Base-by-base conservation (phyloP, 2,113 vertebrate species). In the Dendrocopos noguchii region DNA sequence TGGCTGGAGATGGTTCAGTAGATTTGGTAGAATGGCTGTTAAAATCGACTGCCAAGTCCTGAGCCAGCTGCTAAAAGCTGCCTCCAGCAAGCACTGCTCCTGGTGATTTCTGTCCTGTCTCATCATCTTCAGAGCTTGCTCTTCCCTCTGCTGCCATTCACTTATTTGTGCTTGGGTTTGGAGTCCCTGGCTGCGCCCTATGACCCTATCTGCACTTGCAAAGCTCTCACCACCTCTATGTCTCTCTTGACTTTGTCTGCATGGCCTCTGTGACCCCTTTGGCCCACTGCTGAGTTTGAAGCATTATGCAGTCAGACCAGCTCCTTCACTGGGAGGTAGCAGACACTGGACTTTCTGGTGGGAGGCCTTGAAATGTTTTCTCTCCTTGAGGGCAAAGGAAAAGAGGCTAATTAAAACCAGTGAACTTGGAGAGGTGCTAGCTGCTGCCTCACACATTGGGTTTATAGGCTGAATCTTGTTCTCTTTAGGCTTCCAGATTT, bases 401-500 rank as follows among this genome's bases (percentile, higher is more conserved):
- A 94, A 60, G 4, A 7, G 13, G 31, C 7, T 91, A 71, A 94
- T 95, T 92, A 86, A 95, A 94, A 88, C 19, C 93, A 88, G 79
- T 53, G 61, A 61, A 27, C 85, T 83, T 2, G 0, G 53, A 42
- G 81, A 95, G 79, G 80, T 88, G 70, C 80, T 86, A 91, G 92
- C 84, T 95, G 67, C 94, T 85, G 75, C 90, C 75, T 95, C 84
- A 91, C 87, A 94, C 67, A 42, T 46, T 92, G 52, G 65, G 76
- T 95, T 95, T 96, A 90, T 93, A 72, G 88, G 29, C 93, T 90
- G 76, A 91, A 78, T 88, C 68, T 95, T 92, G 84, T 88, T 94
- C 78, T 95, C 85, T 87, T 92, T 78, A 94, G 79, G 79, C 95
- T 96, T 90, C 84, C 93, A 95, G 81, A 84, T 80, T 95, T 95